Conservation (phyloP, 2,113 vertebrate genomes). For the Dromas ardeola region DNA sequence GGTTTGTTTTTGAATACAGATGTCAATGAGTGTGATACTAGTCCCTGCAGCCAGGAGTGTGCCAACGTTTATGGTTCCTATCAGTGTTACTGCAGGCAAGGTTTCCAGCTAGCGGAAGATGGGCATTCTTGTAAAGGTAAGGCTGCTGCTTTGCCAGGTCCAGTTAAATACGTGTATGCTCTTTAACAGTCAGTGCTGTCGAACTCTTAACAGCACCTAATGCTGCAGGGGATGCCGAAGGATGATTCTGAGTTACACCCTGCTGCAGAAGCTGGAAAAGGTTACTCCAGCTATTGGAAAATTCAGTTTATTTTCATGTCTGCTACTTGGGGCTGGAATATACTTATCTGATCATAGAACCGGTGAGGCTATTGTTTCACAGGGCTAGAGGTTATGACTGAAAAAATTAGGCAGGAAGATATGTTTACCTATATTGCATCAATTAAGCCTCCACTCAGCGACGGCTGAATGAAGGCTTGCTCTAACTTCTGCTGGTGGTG, state of each 20-base stretch:
- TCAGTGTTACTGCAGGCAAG: constrained; percentile 93
- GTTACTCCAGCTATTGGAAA: background rate
- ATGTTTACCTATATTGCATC: background rate
- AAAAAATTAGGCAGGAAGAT: background rate
- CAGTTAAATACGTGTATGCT: too few relatives aligned
- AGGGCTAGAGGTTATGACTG: background rate
- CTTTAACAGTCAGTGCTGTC: background rate
- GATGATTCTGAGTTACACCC: background rate
- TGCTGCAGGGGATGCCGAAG: background rate
- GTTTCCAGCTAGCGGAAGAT: constrained; percentile 90
- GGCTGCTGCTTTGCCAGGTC: background rate
- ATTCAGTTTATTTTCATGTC: background rate
- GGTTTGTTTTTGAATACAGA: constrained; percentile 75
- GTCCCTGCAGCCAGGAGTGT: constrained; percentile 91
- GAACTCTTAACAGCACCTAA: background rate
- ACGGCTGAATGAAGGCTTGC: background rate
- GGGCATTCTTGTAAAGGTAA: constrained; percentile 90
- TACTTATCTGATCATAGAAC: background rate
- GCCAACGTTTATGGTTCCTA: constrained; percentile 94
- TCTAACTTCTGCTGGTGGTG: background rate
- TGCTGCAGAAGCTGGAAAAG: background rate
- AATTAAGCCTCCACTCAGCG: background rate
- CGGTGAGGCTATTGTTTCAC: background rate
- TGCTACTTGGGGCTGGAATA: background rate
- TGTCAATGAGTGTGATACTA: constrained; percentile 87